Evolutionary conservation across 2,888 invertebrate species (phyloP).

Genomic region (Diplolepis rosae): DNA sequence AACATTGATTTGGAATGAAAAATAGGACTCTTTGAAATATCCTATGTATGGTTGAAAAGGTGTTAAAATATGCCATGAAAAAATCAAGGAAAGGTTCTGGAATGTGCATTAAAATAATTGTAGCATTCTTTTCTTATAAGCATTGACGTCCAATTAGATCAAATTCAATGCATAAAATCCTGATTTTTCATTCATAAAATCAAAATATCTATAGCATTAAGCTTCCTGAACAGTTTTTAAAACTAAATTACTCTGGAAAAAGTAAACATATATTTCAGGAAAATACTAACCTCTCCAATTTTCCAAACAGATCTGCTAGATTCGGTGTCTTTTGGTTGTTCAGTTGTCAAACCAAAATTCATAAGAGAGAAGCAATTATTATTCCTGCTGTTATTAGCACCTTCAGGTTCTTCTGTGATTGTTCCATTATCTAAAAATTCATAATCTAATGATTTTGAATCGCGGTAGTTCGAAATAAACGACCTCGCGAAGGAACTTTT

Average conservation of each 20-base stretch:
- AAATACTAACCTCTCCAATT: slow-evolving; percentile 39
- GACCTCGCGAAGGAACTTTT: slow-evolving; percentile 77
- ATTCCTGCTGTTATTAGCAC: slow-evolving; percentile 46
- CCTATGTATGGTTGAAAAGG: too few species aligned
- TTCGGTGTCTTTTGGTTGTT: neutral
- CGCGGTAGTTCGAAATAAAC: slow-evolving; percentile 71
- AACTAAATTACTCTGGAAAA: too few species aligned
- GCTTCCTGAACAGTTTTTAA: too few species aligned
- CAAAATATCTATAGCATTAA: too few species aligned
- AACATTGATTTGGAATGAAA: too few species aligned
- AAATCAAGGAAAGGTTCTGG: neutral
- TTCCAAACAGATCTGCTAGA: slow-evolving; percentile 39
- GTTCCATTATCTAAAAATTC: slow-evolving; percentile 58
- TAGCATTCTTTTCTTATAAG: neutral
- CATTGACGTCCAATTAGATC: too few species aligned
- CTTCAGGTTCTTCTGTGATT: slow-evolving; percentile 45
- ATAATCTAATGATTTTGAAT: slow-evolving; percentile 73
- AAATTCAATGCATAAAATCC: too few species aligned
- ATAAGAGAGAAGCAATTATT: slow-evolving; percentile 60
- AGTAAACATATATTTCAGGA: neutral
- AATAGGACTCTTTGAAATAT: too few species aligned
- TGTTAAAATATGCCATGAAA: neutral
- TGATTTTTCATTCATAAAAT: too few species aligned
- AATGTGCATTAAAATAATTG: neutral
- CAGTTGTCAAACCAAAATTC: slow-evolving; percentile 47